phyloP scores from a whole-genome alignment of 53 echinoderm and acorn worm species.

The Echinometra lucunter region DNA sequence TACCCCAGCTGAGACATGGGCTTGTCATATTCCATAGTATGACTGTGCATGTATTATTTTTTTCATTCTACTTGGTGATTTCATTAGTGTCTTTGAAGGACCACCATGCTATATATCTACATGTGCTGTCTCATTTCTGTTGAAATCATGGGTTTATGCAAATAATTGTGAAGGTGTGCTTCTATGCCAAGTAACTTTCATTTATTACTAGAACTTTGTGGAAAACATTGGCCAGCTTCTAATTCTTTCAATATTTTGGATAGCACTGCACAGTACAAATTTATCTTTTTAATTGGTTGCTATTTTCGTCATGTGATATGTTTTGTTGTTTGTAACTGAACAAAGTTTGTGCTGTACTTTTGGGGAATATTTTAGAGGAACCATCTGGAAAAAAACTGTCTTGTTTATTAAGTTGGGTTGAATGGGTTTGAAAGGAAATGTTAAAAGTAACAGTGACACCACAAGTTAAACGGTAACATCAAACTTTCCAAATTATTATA shows the following conservation, averaged over 20 bases:
- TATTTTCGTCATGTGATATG: neutral
- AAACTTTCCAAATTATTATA: neutral
- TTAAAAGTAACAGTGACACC: neutral
- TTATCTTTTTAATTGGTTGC: neutral
- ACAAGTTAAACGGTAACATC: neutral
- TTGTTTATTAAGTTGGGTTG: neutral
- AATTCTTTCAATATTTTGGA: neutral
- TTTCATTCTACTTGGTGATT: neutral
- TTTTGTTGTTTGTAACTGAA: neutral
- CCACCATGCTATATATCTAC: neutral
- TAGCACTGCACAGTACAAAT: too few species aligned
- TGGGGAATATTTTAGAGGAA: neutral
- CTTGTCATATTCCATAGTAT: neutral
- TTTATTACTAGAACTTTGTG: neutral
- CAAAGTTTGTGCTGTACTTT: neutral
- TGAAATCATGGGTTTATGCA: slow-evolving; percentile 40
- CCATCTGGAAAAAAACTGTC: too few species aligned
- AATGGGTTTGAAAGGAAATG: neutral
- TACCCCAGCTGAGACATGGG: neutral
- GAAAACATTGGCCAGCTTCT: neutral
- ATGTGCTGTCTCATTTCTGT: neutral
- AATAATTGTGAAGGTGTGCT: slow-evolving; percentile 39
- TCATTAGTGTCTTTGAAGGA: neutral
- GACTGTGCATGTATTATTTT: neutral
- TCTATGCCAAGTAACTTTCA: slow-evolving; percentile 44